Base-by-base conservation (phyloP, 2,113 vertebrate genomes). In the Pseudonaja textilis region DNA sequence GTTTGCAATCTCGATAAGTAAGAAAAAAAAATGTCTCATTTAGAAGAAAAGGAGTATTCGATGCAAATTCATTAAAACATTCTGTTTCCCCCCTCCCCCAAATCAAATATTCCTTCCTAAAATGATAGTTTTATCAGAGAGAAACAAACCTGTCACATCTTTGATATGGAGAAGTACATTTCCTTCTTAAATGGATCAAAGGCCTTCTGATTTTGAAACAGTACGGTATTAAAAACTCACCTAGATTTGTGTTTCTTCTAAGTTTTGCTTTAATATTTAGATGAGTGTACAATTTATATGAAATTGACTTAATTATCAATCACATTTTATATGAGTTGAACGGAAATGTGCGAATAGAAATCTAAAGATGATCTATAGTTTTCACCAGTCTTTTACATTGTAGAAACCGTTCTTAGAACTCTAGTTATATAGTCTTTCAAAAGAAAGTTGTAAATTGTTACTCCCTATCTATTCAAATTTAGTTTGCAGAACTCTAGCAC, bases 31-130 rank as follows among this genome's bases (percentile, higher is more conserved):
- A 52, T 5, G 47, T 42, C 29, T 74, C 39, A 23, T 34, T 50
- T n/a, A 81, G 42, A 47, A n/a, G 11, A 52, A 50, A 64, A 87
- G 29, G 14, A 11, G 20, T 20, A 42, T 2, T 81, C 23, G 74
- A 22, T 81, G 18, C 34, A 39, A 81, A 81, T 81, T 81, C 7
- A 42, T 81, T 39, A 81, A 81, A 39, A 42, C 9, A 18, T 39
- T 3, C 2, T 1, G 47, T 50, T 47, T 0, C 34, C 6, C 1
- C 34, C 6, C 16, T 3, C 42, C 69, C 34, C 11, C 3, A 1
- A 9, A 42, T 42, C 22, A 81, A 81, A 81, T 22, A 81, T 81
- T 42, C 74, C 16, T 81, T 81, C 69, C 34, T 81, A 81, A 81
- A 81, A 81, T 39, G 34, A 18, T 22, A 42, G 74, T 39, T 81